Evolutionary conservation across 2,113 vertebrate genomes (phyloP), one percentile per base, ranked within the genome.

Genomic region (Emydocephalus ijimae): DNA sequence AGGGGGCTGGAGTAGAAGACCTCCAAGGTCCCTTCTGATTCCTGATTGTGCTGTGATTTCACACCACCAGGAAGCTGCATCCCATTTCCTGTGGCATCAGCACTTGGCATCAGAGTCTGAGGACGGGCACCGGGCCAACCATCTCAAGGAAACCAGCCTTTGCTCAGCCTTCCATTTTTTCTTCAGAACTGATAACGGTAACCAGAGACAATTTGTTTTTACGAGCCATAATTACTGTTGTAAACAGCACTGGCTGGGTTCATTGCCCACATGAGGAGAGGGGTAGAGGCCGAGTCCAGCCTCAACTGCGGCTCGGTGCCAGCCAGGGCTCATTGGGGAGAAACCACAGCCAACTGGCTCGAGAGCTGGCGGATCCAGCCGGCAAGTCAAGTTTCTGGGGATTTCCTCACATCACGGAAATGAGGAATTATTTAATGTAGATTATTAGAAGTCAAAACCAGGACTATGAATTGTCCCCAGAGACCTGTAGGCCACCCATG

Each of bases 401-500:
- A 5, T 34, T 20, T 20, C 69, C 69, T 39, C 69, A 5, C 69
- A 0, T 39, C 34, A 2, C 5, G 0, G n/a, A 20, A 81, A 7
- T 20, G n/a, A 39, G 15, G 69, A 81, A 81, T 81, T 39, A 81
- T 39, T 64, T n/a, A 12, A n/a, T 34, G 7, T 59, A 9, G 5
- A 9, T 24, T 9, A 59, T 59, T 59, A 24, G 57, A 59, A 9
- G 69, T 39, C n/a, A 39, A 81, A 81, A 39, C 6, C 34, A 20
- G 14, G 69, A 20, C n/a, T 34, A 6, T 2, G 69, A 2, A 39
- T 81, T 81, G 69, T 20, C n/a, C n/a, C 14, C 3, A 0, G 15
- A 6, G n/a, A 29, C n/a, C 2, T 3, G 0, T 7, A 6, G n/a
- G 69, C n/a, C 1, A 5, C 69, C 69, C 4, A 39, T 7, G n/a